These are phyloP conservation scores for Acrocephalus arundinaceus DNA, from an alignment of 2,113 vertebrate species.

Conservation along the genomic window DNA sequence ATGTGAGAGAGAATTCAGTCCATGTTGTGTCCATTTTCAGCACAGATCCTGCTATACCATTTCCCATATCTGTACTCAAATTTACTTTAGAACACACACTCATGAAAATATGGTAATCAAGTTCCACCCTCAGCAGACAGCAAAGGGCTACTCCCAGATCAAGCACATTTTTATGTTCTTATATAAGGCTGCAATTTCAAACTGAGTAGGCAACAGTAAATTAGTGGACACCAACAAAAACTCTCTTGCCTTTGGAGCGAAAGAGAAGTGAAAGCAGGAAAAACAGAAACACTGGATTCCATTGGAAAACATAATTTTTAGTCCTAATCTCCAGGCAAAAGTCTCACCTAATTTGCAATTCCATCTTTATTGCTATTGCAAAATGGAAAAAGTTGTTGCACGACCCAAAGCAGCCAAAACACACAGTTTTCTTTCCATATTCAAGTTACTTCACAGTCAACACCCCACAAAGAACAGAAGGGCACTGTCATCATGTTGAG, in stretches of 20 bases:
- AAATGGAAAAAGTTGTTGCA: neutral
- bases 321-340: neutral
- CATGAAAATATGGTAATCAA: neutral
- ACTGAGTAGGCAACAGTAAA: neutral
- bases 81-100: neutral
- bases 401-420: neutral
- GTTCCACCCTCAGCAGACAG: neutral
- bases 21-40: neutral
- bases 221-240: neutral
- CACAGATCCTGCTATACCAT: neutral
- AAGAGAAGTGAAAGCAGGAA: neutral
- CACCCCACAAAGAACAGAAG: neutral
- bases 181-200: neutral
- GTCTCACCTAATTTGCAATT: neutral
- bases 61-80: neutral
- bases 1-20: neutral
- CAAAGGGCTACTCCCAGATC: neutral
- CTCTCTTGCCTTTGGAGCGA: neutral
- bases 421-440: neutral
- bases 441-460: neutral
- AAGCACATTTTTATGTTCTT: neutral
- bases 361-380: neutral
- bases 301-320: neutral
- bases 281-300: neutral
- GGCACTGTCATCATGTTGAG: rapidly evolving